Conservation (phyloP, 2,113 vertebrate genomes). For the Blennius ocellaris region DNA sequence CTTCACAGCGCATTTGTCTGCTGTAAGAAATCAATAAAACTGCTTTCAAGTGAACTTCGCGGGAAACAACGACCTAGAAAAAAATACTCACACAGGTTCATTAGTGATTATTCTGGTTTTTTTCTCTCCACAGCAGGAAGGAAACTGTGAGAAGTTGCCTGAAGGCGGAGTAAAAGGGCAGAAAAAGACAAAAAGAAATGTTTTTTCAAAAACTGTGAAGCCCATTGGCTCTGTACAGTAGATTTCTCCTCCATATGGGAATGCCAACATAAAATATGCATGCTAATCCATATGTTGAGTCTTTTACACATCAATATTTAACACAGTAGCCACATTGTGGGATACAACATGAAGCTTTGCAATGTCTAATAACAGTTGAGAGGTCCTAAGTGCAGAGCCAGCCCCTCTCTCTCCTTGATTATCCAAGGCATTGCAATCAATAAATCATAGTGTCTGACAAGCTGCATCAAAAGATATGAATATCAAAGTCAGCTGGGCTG, state of each 20-base stretch:
- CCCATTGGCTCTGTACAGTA: slow-evolving; percentile 23
- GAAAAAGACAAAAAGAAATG: slow-evolving; percentile 35
- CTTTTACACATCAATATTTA: slow-evolving; percentile 77
- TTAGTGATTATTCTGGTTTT: slow-evolving; percentile 57
- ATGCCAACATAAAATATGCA: slow-evolving; percentile 75
- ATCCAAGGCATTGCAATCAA: slow-evolving; percentile 57
- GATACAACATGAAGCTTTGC: slow-evolving; percentile 25
- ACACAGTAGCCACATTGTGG: slow-evolving; percentile 40
- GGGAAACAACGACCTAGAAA: slow-evolving; percentile 60
- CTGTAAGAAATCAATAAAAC: slow-evolving; percentile 78
- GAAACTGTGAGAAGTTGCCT: slow-evolving; percentile 49
- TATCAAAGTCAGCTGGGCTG: slow-evolving; percentile 42
- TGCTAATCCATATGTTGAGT: slow-evolving; percentile 74
- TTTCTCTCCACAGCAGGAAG: slow-evolving; percentile 32
- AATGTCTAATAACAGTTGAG: slow-evolving; percentile 36
- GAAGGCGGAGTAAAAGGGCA: slow-evolving; percentile 62
- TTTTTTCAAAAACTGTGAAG: slow-evolving; percentile 40
- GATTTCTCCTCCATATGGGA: slow-evolving; percentile 51
- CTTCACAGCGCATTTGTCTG: slow-evolving; percentile 69
- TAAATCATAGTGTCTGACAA: slow-evolving; percentile 70
- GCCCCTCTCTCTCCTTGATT: slow-evolving; percentile 33
- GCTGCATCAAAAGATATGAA: slow-evolving; percentile 55
- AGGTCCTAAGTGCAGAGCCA: slow-evolving; percentile 43
- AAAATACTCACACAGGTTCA: slow-evolving; percentile 59
- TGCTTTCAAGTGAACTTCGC: slow-evolving; percentile 77